A percentile compares a stretch with the other conserved stretches of the same genome.
Conservation (phyloP, 2,888 invertebrate genomes). For the Pyrrhosoma nymphula region DNA sequence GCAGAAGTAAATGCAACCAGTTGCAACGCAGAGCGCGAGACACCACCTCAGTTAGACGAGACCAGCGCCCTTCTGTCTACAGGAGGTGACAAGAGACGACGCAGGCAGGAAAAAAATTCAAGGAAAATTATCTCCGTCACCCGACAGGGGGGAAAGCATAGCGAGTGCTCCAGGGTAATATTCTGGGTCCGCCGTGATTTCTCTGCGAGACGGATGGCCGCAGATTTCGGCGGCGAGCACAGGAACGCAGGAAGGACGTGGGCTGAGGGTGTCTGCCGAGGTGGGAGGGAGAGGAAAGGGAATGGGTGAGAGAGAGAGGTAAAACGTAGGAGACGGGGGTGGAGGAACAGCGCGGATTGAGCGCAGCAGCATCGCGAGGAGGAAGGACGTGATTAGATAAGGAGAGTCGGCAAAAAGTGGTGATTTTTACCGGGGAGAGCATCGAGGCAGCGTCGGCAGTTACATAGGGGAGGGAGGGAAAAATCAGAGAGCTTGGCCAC, state of each 20-base stretch:
- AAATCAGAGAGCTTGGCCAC: neutral
- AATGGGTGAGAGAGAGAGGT: neutral
- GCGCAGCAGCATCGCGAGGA: neutral
- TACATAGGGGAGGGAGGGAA: neutral
- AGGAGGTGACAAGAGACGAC: neutral
- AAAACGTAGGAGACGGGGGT: neutral
- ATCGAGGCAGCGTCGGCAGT: neutral
- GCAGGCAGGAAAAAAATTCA: neutral
- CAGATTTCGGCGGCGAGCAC: slow-evolving; percentile 24
- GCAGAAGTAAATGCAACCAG: too few species aligned
- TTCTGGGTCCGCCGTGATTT: slow-evolving; percentile 29
- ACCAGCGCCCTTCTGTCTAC: neutral
- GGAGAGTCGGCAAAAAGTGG: neutral
- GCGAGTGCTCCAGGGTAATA: neutral
- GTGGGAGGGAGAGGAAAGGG: neutral
- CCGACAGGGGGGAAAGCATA: neutral
- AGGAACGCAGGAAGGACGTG: neutral
- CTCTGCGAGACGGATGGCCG: slow-evolving; percentile 23
- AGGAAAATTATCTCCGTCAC: neutral
- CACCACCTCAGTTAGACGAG: neutral
- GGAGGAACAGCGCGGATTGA: too few species aligned
- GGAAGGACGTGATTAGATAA: neutral
- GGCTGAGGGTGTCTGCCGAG: neutral
- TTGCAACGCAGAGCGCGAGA: neutral
- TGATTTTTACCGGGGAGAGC: neutral